Evolutionary conservation across 2,888 invertebrate species (phyloP).

Genomic region (Orchestes rusci): DNA sequence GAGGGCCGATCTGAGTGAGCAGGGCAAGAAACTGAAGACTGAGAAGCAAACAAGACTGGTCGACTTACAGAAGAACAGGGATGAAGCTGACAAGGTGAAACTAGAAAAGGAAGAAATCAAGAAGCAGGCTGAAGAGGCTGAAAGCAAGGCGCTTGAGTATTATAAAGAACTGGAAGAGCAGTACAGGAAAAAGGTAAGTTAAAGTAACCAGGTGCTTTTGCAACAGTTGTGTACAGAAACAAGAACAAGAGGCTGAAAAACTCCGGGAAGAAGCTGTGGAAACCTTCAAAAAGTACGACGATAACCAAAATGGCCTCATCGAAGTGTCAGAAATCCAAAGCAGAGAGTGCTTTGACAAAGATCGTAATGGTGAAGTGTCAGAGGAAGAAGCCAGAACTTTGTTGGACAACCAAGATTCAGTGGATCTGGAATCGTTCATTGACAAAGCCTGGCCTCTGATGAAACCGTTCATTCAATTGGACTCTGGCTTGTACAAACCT

Average conservation of each 20-base stretch:
- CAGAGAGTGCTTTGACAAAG: conserved; percentile 75
- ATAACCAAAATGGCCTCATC: conserved; percentile 70
- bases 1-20: conserved; percentile 61
- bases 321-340: conserved; percentile 62
- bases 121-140: conserved; percentile 62
- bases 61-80: conserved; percentile 63
- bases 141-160: conserved; percentile 67
- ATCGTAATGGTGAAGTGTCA: conserved; percentile 81
- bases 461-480: conserved; percentile 71
- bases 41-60: conserved; percentile 65
- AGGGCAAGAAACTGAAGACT: conserved; percentile 61
- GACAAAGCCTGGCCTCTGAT: conserved; percentile 67
- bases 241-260: conserved; percentile 52
- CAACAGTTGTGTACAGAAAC: conserved; percentile 35
- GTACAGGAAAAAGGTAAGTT: conserved; percentile 47
- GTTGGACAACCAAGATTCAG: conserved; percentile 56
- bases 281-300: conserved; percentile 72
- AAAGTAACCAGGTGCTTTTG: too few species aligned
- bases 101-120: conserved; percentile 70
- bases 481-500: conserved; percentile 62
- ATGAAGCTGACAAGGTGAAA: conserved; percentile 72
- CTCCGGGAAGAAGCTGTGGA: conserved; percentile 59
- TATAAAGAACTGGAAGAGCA: conserved; percentile 64
- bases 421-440: conserved; percentile 61
- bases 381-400: conserved; percentile 79